Evolutionary conservation across 2,113 vertebrate species (phyloP), one percentile per base, ranked within the genome.

Genomic region (Zosterops borbonicus): DNA sequence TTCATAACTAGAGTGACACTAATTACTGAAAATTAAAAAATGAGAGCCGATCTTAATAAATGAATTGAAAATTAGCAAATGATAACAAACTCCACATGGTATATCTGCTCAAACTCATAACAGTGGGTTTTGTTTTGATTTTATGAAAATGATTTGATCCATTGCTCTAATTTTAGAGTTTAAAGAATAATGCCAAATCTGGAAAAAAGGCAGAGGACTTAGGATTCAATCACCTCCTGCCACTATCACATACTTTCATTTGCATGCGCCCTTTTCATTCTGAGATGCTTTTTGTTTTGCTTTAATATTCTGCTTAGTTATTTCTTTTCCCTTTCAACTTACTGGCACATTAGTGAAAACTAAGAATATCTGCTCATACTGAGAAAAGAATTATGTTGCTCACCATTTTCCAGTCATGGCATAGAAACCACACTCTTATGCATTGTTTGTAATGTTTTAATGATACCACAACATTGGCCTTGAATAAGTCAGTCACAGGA

Each of bases 1-100:
- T 96, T 96, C 91, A 91, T 82, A 95, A 84, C 83, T 53, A 91
- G 79, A 92, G 81, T 93, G 83, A 80, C 88, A 88, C 84, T 96
- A 95, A 96, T 96, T 96, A 95, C 65, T 92, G 93, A 95, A 87
- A 96, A 92, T 94, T 96, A 92, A 94, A 95, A 95, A 96, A 90
- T 92, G 89, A 95, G 81, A 87, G 46, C 52, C 90, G 88, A 95
- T 96, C 89, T 90, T 96, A 95, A 94, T 94, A 96, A 95, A 95
- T 96, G 17, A 95, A 91, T 71, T 93, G 86, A 94, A 95, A 96
- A 96, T 88, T 89, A 96, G 90, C 67, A 95, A 96, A 89, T 70
- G 58, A 58, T 88, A 93, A 74, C 60, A 81, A 94, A 89, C 60
- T 71, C 82, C 68, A 81, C 75, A 28, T 78, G 39, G 59, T 49